Conservation (phyloP, 1,140 invertebrate species). For the Drosophila nigromelanica region DNA sequence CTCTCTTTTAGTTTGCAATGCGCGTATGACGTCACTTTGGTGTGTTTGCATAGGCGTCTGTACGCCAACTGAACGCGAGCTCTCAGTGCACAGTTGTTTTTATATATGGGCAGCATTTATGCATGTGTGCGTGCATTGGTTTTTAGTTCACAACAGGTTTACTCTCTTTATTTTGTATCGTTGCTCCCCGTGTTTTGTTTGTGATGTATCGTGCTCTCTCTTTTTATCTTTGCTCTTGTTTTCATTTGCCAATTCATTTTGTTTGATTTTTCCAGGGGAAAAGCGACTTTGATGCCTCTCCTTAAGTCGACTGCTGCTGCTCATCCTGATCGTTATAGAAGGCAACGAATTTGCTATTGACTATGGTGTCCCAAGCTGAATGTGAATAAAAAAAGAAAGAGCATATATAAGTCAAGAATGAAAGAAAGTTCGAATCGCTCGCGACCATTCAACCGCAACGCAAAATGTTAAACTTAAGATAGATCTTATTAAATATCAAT, state of each 20-base stretch:
- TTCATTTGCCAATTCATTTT: constrained; percentile 13
- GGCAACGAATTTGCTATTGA: constrained; percentile 73
- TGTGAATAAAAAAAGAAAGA: constrained; percentile 1
- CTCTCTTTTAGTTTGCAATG: neutral
- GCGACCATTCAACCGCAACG: too few species aligned
- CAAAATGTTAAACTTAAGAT: too few species aligned
- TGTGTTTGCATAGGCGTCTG: constrained; percentile 23
- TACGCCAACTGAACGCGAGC: constrained; percentile 44
- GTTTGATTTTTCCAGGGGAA: neutral
- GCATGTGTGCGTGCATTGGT: neutral
- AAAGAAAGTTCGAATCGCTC: too few species aligned
- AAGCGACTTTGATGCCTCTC: neutral
- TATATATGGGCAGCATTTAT: neutral
- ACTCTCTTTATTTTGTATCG: constrained; percentile 7
- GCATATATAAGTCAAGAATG: neutral
- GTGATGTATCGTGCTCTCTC: too few species aligned
- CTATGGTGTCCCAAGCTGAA: constrained; percentile 84
- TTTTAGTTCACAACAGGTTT: constrained; percentile 8
- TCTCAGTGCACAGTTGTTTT: constrained; percentile 20
- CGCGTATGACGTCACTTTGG: neutral
- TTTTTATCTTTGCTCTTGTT: too few species aligned
- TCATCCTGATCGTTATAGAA: constrained; percentile 65
- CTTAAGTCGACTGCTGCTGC: constrained; percentile 21
- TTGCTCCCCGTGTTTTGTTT: too few species aligned
- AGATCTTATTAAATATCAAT: too few species aligned